phyloP scores from a whole-genome alignment of 2,888 invertebrate species.

The Platypus cylindrus region DNA sequence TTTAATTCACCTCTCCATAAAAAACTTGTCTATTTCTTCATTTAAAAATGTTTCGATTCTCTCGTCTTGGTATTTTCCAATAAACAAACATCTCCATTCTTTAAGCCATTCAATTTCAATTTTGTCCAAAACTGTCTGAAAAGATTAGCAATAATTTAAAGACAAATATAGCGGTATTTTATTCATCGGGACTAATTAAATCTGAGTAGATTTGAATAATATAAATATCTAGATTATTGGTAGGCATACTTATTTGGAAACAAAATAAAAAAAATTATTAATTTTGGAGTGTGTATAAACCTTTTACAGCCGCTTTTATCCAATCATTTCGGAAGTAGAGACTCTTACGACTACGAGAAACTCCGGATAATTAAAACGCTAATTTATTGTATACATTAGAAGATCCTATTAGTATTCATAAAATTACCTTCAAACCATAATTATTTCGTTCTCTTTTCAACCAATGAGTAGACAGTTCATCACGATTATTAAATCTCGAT shows the following conservation, averaged over 20 bases:
- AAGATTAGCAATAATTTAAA: slow-evolving; percentile 10
- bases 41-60: slow-evolving; percentile 35
- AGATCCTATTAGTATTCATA: not conserved
- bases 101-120: slow-evolving; percentile 51
- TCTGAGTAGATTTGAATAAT: no score
- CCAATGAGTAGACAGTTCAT: slow-evolving; percentile 20
- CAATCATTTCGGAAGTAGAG: no score
- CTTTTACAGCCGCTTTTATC: no score
- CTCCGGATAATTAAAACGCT: no score
- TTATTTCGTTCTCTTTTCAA: slow-evolving; percentile 17
- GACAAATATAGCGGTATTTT: not conserved
- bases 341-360: no score
- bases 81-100: slow-evolving; percentile 49
- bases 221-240: no score
- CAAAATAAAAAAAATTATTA: no score
- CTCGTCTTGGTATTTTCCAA: slow-evolving; percentile 44
- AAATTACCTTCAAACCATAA: slow-evolving; percentile 19
- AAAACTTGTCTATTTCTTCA: slow-evolving; percentile 36
- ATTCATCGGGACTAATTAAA: no score
- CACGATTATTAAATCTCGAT: slow-evolving; percentile 19
- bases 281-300: no score
- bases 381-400: no score
- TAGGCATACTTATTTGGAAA: no score
- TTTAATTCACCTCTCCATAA: slow-evolving; percentile 4
- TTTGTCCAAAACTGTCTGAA: slow-evolving; percentile 44